A percentile compares a stretch with the other conserved stretches of the same genome.
Evolutionary conservation across 1,140 invertebrate species (phyloP).

Genomic region (Oscheius sp.): DNA sequence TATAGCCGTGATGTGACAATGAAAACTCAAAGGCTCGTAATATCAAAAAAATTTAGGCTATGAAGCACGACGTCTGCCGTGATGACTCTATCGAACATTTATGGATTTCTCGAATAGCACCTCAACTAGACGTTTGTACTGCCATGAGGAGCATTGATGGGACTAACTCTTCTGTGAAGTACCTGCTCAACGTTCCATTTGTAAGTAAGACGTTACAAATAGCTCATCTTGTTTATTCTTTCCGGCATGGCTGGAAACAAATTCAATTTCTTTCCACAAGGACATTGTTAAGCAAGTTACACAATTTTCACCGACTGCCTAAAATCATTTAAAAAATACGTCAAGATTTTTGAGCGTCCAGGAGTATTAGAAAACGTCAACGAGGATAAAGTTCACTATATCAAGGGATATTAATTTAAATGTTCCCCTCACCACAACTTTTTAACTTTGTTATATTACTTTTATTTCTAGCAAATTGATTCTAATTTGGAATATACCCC

Average conservation of each 20-base stretch:
- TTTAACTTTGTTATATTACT: too few species aligned
- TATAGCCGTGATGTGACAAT: too few species aligned
- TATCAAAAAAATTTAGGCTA: too few species aligned
- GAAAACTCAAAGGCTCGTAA: too few species aligned
- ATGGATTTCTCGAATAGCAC: constrained; percentile 64
- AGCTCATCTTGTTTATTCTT: constrained; percentile 44
- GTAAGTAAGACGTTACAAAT: constrained; percentile 63
- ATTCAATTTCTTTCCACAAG: constrained; percentile 69
- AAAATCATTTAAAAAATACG: constrained; percentile 60
- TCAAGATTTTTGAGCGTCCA: too few species aligned
- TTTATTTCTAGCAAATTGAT: too few species aligned
- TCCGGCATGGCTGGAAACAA: constrained; percentile 69
- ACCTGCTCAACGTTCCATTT: constrained; percentile 72
- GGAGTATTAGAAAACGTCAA: too few species aligned
- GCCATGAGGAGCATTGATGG: constrained; percentile 73
- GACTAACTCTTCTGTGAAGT: constrained; percentile 68
- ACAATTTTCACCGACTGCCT: constrained; percentile 70
- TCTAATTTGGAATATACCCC: too few species aligned
- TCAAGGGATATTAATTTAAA: too few species aligned
- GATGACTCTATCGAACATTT: constrained; percentile 59
- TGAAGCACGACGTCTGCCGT: constrained; percentile 63
- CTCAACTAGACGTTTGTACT: constrained; percentile 65
- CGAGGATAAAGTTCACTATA: too few species aligned
- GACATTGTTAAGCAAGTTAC: constrained; percentile 71
- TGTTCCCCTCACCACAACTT: too few species aligned